phyloP scores from a whole-genome alignment of 2,797 vertebrate genomes.

The Diplodus sargus region DNA sequence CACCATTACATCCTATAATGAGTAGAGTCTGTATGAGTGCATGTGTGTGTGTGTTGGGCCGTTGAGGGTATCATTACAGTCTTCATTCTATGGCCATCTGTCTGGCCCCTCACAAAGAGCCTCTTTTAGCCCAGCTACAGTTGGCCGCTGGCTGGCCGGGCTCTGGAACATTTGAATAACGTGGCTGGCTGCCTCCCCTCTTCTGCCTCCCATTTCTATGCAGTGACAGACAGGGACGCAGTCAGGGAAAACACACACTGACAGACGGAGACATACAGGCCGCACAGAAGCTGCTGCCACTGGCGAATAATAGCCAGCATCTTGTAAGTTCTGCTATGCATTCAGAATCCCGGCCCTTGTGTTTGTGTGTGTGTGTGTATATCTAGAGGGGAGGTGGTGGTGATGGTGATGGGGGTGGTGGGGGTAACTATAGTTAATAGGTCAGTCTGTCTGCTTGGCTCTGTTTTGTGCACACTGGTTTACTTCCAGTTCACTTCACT shows the following conservation, averaged over 20 bases:
- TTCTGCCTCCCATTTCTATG: slow-evolving; percentile 70
- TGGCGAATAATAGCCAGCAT: slow-evolving; percentile 51
- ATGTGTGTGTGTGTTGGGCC: slow-evolving; percentile 50
- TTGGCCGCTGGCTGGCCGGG: slow-evolving; percentile 79
- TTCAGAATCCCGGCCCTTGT: slow-evolving; percentile 13
- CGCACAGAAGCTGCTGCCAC: slow-evolving; percentile 34
- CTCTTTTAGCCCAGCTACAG: slow-evolving; percentile 79
- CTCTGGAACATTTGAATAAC: slow-evolving; percentile 80
- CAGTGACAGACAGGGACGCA: slow-evolving; percentile 69
- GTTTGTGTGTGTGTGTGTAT: slow-evolving; percentile 30
- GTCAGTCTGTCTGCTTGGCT: slow-evolving; percentile 76
- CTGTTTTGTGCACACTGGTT: slow-evolving; percentile 72
- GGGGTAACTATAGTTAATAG: slow-evolving; percentile 71
- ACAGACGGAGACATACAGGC: slow-evolving; percentile 55
- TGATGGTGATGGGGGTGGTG: background rate
- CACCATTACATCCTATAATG: slow-evolving; percentile 58
- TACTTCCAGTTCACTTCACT: slow-evolving; percentile 80
- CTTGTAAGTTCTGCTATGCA: slow-evolving; percentile 52
- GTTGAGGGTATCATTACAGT: slow-evolving; percentile 82
- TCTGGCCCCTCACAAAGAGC: slow-evolving; percentile 77
- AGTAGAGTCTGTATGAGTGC: slow-evolving; percentile 50
- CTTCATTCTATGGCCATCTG: slow-evolving; percentile 82
- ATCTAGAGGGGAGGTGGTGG: slow-evolving; percentile 20
- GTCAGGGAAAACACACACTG: slow-evolving; percentile 51
- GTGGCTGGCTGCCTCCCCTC: slow-evolving; percentile 69